Evolutionary conservation across 2,888 invertebrate species (phyloP).

Genomic region (Heliconius charithonia): DNA sequence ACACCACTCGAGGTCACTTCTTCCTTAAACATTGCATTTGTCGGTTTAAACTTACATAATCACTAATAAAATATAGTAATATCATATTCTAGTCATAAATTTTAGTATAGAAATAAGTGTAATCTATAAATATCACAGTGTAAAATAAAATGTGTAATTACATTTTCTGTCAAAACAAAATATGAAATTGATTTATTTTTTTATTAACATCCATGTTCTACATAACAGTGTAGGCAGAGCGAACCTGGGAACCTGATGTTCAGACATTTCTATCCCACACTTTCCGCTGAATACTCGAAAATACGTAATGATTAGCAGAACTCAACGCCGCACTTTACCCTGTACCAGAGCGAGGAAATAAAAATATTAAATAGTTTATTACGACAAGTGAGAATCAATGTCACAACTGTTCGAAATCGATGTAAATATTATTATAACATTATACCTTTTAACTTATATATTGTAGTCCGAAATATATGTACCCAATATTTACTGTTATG

Average conservation of each 20-base stretch:
- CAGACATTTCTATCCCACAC: no score
- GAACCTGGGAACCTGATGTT: no score
- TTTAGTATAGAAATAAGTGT: neutral
- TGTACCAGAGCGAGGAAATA: no score
- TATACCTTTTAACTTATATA: neutral
- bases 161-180: neutral
- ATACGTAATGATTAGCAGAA: no score
- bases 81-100: neutral
- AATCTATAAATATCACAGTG: neutral
- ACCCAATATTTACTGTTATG: conserved; percentile 5
- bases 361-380: no score
- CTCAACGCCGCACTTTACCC: no score
- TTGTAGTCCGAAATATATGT: neutral
- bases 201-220: neutral
- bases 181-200: no score
- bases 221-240: no score
- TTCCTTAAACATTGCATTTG: conserved; percentile 57
- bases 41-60: conserved; percentile 27
- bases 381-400: no score
- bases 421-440: neutral
- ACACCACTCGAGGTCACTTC: conserved; percentile 66
- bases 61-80: neutral
- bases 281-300: no score
- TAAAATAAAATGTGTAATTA: neutral
- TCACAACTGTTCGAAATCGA: neutral